Base-by-base conservation (phyloP, 2,113 vertebrate species). In the Sinocyclocheilus anshuiensis region DNA sequence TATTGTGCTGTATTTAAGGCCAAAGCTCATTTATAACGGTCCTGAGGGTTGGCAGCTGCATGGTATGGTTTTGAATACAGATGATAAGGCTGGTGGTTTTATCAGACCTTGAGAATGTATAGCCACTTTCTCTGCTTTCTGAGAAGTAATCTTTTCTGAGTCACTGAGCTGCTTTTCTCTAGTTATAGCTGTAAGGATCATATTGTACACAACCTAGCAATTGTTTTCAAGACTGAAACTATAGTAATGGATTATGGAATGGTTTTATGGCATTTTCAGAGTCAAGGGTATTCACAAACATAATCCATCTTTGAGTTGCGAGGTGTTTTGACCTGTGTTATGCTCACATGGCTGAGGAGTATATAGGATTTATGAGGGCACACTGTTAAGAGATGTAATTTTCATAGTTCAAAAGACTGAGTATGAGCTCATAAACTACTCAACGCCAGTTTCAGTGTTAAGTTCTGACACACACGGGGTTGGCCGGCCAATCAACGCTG, bases 91-190 rank as follows among this genome's bases (percentile, higher is more conserved):
- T 63, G 3, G 3, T 36, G 67, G 24, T 61, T 29, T 29, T 36
- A 76, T 50, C 11, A 67, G 18, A 84, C 36, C 45, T 29, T 22
- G 24, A 59, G 33, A 67, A 79, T 33, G 12, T 75, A 77, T 13
- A n/a, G 39, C 16, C 33, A 15, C n/a, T 16, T 6, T 22, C 45
- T n/a, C 39, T 55, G 1, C 5, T 39, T 76, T 26, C 26, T 65
- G 16, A 22, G 50, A n/a, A 80, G 15, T 76, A 82, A 18, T 75
- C 76, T 95, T 96, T 36, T 36, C 29, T 71, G 33, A 9, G 8
- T 71, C 33, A 50, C 10, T 33, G 45, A 69, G 63, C 4, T 53
- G 15, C 29, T 77, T 29, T 16, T 77, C 48, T 77, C 7, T 16
- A 18, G 24, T 77, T 33, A 4, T 53, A 36, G 50, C 26, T 78